These are phyloP conservation scores for Disparrhopalites patrizii DNA, from an alignment of 2,888 invertebrate genomes.

Conservation along the genomic window DNA sequence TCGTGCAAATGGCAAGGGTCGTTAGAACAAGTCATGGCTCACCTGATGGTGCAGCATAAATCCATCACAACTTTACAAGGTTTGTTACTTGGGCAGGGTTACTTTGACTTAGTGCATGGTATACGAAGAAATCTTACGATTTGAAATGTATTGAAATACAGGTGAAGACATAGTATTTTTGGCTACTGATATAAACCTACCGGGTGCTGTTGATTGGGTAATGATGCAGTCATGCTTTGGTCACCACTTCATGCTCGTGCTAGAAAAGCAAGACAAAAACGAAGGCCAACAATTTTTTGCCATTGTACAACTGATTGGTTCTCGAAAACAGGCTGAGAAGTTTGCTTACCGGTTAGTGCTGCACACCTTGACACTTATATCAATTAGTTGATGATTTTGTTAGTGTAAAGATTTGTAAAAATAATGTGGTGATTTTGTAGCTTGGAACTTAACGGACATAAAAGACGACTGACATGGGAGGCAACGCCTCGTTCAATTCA, in stretches of 20 bases:
- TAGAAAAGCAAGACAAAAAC: slow-evolving; percentile 94
- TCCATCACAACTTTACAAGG: slow-evolving; percentile 97
- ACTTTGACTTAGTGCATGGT: too few relatives aligned
- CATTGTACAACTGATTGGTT: slow-evolving; percentile 97
- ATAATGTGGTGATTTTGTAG: slow-evolving; percentile 49
- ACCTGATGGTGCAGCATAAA: slow-evolving; percentile 94
- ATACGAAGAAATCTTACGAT: too few relatives aligned
- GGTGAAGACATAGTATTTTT: slow-evolving; percentile 99
- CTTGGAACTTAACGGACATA: slow-evolving; percentile 59
- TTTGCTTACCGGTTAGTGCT: slow-evolving; percentile 82
- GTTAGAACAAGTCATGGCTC: slow-evolving; percentile 96
- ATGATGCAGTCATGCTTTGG: slow-evolving; percentile 99
- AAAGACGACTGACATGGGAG: slow-evolving; percentile 60
- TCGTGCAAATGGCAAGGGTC: slow-evolving; percentile 99
- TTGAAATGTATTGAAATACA: slow-evolving; percentile 48
- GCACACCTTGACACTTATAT: neutral
- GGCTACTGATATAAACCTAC: slow-evolving; percentile 98
- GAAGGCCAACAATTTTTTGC: slow-evolving; percentile 97
- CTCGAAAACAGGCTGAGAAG: slow-evolving; percentile 97
- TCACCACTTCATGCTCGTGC: slow-evolving; percentile 98
- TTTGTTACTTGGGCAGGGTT: slow-evolving; percentile 38
- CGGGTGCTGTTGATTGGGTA: slow-evolving; percentile 98
- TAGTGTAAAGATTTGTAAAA: too few relatives aligned
- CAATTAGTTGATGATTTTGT: neutral
- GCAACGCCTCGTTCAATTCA: slow-evolving; percentile 60